These are phyloP conservation scores for Taphrorychus bicolor DNA, from an alignment of 2,888 invertebrate species.

Conservation along the genomic window DNA sequence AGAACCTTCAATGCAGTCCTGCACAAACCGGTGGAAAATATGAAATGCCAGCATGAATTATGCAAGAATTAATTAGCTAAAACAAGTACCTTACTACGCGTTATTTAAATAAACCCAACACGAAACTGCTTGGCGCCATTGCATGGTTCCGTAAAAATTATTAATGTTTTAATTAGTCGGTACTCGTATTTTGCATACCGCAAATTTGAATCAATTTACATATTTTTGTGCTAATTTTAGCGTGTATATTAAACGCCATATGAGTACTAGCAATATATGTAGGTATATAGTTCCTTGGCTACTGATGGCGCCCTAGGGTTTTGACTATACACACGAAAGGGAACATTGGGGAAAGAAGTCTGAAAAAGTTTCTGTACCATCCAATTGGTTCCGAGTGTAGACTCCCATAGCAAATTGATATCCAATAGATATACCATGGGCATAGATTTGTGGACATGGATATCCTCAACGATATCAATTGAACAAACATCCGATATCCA, in stretches of 20 bases:
- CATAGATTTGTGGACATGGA: no score
- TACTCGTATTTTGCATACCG: neutral
- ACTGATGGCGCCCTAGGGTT: no score
- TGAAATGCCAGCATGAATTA: conserved; percentile 34
- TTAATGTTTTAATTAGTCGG: neutral
- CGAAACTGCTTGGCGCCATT: conserved; percentile 19
- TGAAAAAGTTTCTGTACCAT: no score
- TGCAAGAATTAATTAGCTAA: conserved; percentile 30
- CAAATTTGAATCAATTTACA: neutral
- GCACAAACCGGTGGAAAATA: conserved; percentile 20
- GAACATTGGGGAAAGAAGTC: no score
- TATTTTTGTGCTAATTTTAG: neutral
- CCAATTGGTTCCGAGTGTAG: no score
- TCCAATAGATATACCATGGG: no score
- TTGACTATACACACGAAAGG: no score
- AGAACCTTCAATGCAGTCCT: conserved; percentile 29
- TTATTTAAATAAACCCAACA: conserved; percentile 24
- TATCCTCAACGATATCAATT: no score
- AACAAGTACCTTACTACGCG: conserved; percentile 20
- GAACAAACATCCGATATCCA: no score
- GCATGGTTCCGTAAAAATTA: neutral
- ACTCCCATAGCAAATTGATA: no score
- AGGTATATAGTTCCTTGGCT: no score
- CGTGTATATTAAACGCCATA: no score
- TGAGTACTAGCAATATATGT: neutral